Conservation (phyloP, 2,888 invertebrate genomes). For the Meiosimyza decipiens region DNA sequence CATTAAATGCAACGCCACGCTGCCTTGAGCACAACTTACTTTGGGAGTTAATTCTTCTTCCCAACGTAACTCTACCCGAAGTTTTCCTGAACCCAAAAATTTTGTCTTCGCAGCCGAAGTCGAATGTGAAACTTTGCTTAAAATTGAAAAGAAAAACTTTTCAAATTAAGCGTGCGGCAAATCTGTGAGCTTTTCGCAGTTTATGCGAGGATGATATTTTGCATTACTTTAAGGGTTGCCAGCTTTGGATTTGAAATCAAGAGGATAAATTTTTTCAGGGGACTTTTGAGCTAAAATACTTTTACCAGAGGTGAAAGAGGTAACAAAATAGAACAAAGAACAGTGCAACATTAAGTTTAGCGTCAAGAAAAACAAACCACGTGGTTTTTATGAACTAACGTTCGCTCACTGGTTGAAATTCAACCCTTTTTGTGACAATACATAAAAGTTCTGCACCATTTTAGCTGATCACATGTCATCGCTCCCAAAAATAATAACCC, state of each 20-base stretch:
- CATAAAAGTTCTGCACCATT: too few species aligned
- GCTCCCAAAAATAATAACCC: too few species aligned
- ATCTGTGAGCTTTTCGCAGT: slow-evolving; percentile 34
- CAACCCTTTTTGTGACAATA: too few species aligned
- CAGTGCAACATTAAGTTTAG: too few species aligned
- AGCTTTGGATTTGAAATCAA: not conserved
- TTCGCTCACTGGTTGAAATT: too few species aligned
- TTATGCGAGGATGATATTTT: slow-evolving; percentile 14
- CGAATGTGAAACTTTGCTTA: slow-evolving; percentile 28
- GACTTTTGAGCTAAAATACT: too few species aligned
- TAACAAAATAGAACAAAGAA: too few species aligned
- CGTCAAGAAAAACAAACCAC: too few species aligned
- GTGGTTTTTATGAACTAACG: too few species aligned
- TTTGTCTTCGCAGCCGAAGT: slow-evolving; percentile 19
- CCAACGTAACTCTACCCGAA: not conserved
- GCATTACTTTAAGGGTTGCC: not conserved
- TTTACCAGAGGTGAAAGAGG: too few species aligned
- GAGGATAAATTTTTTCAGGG: too few species aligned
- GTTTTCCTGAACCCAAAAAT: not conserved
- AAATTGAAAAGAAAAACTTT: slow-evolving; percentile 36
- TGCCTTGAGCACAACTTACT: not conserved
- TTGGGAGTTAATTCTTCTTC: not conserved
- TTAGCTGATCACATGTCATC: too few species aligned
- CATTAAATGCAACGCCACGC: not conserved
- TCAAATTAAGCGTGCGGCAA: slow-evolving; percentile 37